These are phyloP conservation scores for Anolis sagrei DNA, from an alignment of 2,113 vertebrate species.

Conservation along the genomic window DNA sequence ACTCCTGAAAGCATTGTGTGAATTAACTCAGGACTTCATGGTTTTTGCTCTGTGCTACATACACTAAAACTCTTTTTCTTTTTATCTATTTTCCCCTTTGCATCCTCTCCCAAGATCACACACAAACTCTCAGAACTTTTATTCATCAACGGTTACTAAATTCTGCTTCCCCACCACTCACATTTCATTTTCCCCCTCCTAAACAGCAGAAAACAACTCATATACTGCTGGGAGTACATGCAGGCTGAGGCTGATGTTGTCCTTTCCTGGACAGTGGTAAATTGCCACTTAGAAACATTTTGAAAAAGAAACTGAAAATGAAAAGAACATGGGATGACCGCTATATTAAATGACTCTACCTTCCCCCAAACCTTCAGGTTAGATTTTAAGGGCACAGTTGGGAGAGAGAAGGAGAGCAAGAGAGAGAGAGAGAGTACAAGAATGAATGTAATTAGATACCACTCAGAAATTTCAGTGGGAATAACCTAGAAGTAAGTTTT, in stretches of 20 bases:
- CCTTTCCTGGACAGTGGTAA: background rate
- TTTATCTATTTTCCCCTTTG: constrained; percentile 66
- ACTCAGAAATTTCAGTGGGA: background rate
- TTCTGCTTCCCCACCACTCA: background rate
- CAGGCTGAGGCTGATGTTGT: accelerated
- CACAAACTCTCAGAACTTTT: constrained; percentile 41
- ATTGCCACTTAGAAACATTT: background rate
- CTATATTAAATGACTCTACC: background rate
- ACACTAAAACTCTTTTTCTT: constrained; percentile 54
- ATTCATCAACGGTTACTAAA: constrained; percentile 40
- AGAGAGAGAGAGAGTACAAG: no score
- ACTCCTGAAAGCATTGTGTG: constrained; percentile 71
- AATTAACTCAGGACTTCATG: constrained; percentile 67
- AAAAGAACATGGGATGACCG: background rate
- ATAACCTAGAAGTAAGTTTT: background rate
- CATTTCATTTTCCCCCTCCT: background rate
- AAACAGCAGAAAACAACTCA: background rate
- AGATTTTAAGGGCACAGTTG: no score
- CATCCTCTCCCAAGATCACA: constrained; percentile 44
- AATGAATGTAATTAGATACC: background rate
- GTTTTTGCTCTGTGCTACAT: constrained; percentile 63
- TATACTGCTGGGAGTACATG: background rate
- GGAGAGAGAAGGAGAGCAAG: no score
- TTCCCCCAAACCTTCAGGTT: background rate
- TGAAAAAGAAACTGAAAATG: background rate